Percentiles rank a stretch among this genome's conserved stretches.
Conservation (phyloP, 1,140 invertebrate genomes). For the Orius insidiosus region DNA sequence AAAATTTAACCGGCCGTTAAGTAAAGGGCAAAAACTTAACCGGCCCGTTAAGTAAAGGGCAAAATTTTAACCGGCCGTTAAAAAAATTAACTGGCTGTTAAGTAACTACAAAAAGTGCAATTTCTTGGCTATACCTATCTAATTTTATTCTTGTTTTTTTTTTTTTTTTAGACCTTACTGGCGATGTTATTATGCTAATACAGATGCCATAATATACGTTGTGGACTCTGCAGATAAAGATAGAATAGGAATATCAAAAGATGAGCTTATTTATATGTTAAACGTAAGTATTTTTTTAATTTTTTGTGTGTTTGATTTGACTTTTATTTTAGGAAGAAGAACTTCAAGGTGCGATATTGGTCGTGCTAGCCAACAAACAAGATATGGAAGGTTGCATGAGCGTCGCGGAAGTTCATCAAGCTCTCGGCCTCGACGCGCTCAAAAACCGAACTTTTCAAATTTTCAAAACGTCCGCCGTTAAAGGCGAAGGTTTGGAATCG, state of each 20-base stretch:
- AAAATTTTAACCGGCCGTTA: too few species aligned
- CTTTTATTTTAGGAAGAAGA: conserved; percentile 72
- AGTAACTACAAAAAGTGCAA: too few species aligned
- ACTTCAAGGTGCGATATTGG: conserved; percentile 80
- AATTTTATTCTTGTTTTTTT: too few species aligned
- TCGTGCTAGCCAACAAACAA: conserved; percentile 99
- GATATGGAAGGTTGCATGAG: conserved; percentile 94
- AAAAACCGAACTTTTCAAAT: conserved; percentile 99
- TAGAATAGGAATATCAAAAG: conserved; percentile 96
- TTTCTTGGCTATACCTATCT: too few species aligned
- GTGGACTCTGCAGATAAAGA: conserved; percentile 97
- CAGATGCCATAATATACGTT: conserved; percentile 99
- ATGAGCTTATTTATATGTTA: conserved; percentile 93
- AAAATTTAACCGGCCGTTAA: too few species aligned
- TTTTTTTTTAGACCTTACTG: conserved; percentile 79
- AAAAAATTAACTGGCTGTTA: too few species aligned
- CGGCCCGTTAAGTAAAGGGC: too few species aligned
- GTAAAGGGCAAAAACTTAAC: too few species aligned
- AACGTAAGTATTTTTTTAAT: conserved; percentile 40
- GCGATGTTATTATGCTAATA: conserved; percentile 99
- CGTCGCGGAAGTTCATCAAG: conserved; percentile 91
- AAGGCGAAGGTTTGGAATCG: conserved; percentile 95
- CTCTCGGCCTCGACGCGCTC: conserved; percentile 80
- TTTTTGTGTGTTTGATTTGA: conserved; percentile 9
- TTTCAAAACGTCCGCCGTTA: conserved; percentile 96